A percentile compares a stretch with the other conserved stretches of the same genome.
Conservation (phyloP, 2,888 invertebrate species). For the Calameuta idolon region DNA sequence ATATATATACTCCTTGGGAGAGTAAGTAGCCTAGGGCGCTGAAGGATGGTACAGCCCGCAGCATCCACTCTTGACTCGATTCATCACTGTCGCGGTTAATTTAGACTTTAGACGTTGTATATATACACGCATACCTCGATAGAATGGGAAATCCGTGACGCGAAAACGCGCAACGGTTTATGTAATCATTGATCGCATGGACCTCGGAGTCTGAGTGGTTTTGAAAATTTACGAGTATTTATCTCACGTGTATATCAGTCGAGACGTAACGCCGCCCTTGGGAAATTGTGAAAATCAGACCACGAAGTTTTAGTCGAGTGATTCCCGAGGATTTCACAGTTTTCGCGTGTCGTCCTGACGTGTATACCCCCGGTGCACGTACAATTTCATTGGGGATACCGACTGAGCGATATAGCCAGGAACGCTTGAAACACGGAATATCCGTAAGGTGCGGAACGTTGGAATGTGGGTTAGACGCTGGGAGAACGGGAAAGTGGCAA, state of each 20-base stretch:
- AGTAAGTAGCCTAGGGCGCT: neutral
- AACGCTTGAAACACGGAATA: neutral
- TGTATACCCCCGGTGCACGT: neutral
- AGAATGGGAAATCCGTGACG: conserved; percentile 24
- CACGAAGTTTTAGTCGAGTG: conserved; percentile 6
- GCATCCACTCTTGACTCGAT: conserved; percentile 32
- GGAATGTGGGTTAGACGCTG: neutral
- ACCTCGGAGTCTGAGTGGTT: conserved; percentile 12
- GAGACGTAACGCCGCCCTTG: neutral
- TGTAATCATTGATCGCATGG: conserved; percentile 40
- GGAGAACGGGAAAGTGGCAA: conserved; percentile 13
- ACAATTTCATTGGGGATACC: neutral
- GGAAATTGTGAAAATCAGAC: neutral
- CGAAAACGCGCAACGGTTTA: conserved; percentile 36
- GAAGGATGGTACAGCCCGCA: neutral
- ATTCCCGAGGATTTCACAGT: neutral
- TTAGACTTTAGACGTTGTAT: conserved; percentile 38
- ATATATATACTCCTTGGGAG: neutral
- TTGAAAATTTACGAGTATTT: conserved; percentile 23
- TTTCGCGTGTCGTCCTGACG: neutral
- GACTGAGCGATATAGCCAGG: neutral
- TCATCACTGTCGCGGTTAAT: conserved; percentile 54
- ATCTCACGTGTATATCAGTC: neutral
- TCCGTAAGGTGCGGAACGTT: neutral
- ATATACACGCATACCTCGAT: neutral